Evolutionary conservation across 2,888 invertebrate genomes (phyloP), one percentile per base, ranked within the genome.

Genomic region (Trachelus troglodyta): DNA sequence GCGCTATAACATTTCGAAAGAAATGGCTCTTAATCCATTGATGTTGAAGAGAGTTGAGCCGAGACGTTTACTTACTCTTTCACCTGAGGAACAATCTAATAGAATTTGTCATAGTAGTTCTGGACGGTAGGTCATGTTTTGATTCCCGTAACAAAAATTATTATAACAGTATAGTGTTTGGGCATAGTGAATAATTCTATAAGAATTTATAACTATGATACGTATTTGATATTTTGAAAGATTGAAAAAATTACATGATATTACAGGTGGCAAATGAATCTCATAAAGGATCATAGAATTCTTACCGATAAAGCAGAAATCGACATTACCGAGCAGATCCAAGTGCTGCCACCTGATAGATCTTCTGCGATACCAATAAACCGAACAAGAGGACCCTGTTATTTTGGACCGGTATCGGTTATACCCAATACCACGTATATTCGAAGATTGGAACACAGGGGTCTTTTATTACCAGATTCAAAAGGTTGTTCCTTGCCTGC

Each of bases 1-100:
- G 9, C 91, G 94, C 73, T 93, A 94, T 80, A 94, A 94, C 89
- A 93, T 96, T 15, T 94, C 94, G 56, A 94, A 94, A 85, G 95
- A 95, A 86, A 93, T 94, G 81, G 93, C 93, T 86, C 92, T 87
- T 11, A 94, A 94, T 87, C 93, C 93, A 1, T 86, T 94, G 35
- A 84, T 93, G 75, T 83, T 92, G 34, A 93, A 91, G 69, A 82
- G 85, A 73, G 80, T 83, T 4, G 87, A 87, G 33, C 83, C 82
- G 31, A 81, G 86, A 33, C 83, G 86, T 6, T 75, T 82, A 34
- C 88, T 84, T 34, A 79, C 84, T 0, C 69, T 84, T 12, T 85
- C 85, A 0, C 75, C 81, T 2, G 88, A 88, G 9, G 85, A 87
- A 35, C 77, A 85, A 1, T 15, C 31, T 30, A 74, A 85, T 12